Evolutionary conservation across 2,888 invertebrate species (phyloP).

Genomic region (Leptinotarsa rubiginosa): DNA sequence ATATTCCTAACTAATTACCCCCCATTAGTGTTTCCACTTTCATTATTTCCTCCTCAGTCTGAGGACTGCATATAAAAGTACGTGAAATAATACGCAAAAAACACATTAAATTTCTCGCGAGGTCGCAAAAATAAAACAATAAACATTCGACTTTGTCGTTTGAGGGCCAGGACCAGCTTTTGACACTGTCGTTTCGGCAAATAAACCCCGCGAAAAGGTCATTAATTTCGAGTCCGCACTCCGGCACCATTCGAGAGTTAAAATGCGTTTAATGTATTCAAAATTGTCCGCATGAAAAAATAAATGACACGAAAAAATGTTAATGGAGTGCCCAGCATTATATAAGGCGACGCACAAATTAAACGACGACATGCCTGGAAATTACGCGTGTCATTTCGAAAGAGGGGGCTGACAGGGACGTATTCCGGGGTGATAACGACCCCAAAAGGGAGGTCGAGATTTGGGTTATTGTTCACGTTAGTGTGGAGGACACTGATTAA

Average conservation of each 20-base stretch:
- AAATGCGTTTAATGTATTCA: slow-evolving; percentile 44
- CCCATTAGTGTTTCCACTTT: no score
- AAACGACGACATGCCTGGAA: slow-evolving; percentile 47
- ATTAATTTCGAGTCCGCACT: slow-evolving; percentile 23
- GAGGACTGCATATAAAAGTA: no score
- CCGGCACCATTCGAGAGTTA: slow-evolving; percentile 32
- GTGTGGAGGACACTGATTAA: no score
- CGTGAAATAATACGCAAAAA: background rate
- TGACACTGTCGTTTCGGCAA: slow-evolving; percentile 17
- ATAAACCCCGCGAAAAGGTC: slow-evolving; percentile 24
- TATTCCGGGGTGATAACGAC: slow-evolving; percentile 1
- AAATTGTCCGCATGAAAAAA: slow-evolving; percentile 53
- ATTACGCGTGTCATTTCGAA: slow-evolving; percentile 54
- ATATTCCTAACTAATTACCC: no score
- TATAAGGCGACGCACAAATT: slow-evolving; percentile 51
- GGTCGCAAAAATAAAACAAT: background rate
- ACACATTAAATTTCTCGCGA: background rate
- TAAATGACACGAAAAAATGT: slow-evolving; percentile 63
- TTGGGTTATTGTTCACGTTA: background rate
- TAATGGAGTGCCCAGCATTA: slow-evolving; percentile 60
- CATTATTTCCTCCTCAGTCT: no score
- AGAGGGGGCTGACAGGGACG: slow-evolving; percentile 22
- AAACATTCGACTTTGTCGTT: background rate
- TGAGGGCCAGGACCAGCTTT: background rate
- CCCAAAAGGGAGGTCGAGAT: background rate